These are phyloP conservation scores for Lipophrys pholis DNA, from an alignment of 2,113 vertebrate genomes.

Conservation along the genomic window DNA sequence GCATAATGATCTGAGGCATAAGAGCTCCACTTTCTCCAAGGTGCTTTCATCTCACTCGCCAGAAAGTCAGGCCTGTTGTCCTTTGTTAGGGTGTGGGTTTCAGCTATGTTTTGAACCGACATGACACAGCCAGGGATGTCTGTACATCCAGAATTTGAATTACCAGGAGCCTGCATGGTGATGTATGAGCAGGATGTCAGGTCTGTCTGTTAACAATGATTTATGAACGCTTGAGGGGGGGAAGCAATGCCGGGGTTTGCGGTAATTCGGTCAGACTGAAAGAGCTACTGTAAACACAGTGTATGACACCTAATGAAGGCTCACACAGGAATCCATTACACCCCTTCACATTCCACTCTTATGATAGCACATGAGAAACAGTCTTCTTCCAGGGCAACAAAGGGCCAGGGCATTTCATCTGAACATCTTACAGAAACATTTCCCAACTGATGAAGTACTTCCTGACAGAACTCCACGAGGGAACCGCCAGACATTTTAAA, in stretches of 20 bases:
- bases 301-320: constrained; percentile 68
- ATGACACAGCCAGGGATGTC: constrained; percentile 68
- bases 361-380: constrained; percentile 48
- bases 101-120: constrained; percentile 66
- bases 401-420: constrained; percentile 39
- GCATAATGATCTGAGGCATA: constrained; percentile 50
- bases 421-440: constrained; percentile 22
- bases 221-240: constrained; percentile 74
- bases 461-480: constrained; percentile 13
- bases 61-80: constrained; percentile 63
- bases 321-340: constrained; percentile 72
- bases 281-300: constrained; percentile 74
- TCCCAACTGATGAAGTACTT: constrained; percentile 21
- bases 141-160: constrained; percentile 72
- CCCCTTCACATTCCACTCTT: constrained; percentile 62
- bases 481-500: neutral
- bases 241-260: constrained; percentile 41
- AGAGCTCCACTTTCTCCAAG: constrained; percentile 60
- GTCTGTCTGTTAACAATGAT: constrained; percentile 81
- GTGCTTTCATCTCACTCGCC: constrained; percentile 67
- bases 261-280: constrained; percentile 66
- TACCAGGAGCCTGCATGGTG: constrained; percentile 60
- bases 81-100: constrained; percentile 76
- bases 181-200: constrained; percentile 77
- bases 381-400: constrained; percentile 46